Evolutionary conservation across 2,797 vertebrate species (phyloP).

Genomic region (Neostethus bicornis): DNA sequence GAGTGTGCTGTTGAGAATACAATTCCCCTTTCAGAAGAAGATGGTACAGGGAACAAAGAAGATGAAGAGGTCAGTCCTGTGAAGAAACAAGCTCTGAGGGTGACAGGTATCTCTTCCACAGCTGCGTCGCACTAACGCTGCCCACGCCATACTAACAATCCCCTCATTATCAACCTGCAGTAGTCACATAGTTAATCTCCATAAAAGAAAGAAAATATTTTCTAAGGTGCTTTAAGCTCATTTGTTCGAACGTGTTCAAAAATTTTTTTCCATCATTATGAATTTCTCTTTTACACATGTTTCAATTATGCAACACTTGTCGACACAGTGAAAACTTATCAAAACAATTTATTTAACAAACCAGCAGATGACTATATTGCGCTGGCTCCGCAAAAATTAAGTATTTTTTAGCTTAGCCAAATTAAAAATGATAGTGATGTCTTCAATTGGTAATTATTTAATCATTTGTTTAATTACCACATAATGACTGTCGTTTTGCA

Average conservation of each 20-base stretch:
- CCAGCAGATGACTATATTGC: too few relatives aligned
- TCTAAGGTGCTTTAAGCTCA: constrained; percentile 1
- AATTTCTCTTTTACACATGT: too few relatives aligned
- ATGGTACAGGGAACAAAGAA: constrained; percentile 12
- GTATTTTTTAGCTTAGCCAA: too few relatives aligned
- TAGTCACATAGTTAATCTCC: constrained; percentile 10
- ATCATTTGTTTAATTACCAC: too few relatives aligned
- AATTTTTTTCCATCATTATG: too few relatives aligned
- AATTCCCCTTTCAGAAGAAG: constrained; percentile 28
- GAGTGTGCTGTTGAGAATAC: constrained; percentile 20
- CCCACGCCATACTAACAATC: constrained; percentile 31
- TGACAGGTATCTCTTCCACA: constrained; percentile 22
- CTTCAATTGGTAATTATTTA: too few relatives aligned
- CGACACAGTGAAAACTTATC: too few relatives aligned
- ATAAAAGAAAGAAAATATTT: constrained; percentile 15
- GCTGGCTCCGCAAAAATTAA: too few relatives aligned
- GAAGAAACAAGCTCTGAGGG: constrained; percentile 20
- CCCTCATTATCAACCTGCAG: not conserved
- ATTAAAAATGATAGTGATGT: too few relatives aligned
- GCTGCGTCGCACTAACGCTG: constrained; percentile 15
- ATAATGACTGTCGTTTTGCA: too few relatives aligned
- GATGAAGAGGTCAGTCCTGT: constrained; percentile 44
- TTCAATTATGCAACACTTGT: too few relatives aligned
- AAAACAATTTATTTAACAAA: too few relatives aligned
- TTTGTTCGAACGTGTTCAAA: constrained; percentile 10